Conservation (phyloP, 1,140 invertebrate genomes). For the Sitobion miscanthi region DNA sequence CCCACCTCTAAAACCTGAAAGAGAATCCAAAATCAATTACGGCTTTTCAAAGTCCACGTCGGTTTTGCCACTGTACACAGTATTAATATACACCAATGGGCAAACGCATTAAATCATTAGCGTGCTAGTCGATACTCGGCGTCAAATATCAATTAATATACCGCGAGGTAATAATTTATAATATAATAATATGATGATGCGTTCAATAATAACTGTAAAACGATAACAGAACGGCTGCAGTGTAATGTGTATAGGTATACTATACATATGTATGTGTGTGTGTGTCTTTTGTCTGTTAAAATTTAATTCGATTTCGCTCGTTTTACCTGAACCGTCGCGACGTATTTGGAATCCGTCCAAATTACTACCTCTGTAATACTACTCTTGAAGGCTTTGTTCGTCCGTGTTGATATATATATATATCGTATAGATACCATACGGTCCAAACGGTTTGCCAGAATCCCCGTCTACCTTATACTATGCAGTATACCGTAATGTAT, state of each 20-base stretch:
- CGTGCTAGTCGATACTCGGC: not conserved
- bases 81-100: not conserved
- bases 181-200: not conserved
- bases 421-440: not conserved
- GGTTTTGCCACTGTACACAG: not conserved
- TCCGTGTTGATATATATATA: not conserved
- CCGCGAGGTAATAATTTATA: not conserved
- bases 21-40: too few relatives aligned
- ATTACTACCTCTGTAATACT: not conserved
- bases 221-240: not conserved
- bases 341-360: constrained; percentile 25
- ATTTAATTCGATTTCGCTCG: constrained; percentile 19
- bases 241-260: not conserved
- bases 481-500: not conserved
- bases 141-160: not conserved
- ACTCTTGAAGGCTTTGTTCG: not conserved
- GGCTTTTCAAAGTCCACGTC: too few relatives aligned
- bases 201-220: not conserved
- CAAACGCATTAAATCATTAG: not conserved
- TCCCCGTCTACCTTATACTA: not conserved
- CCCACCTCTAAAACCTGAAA: too few relatives aligned
- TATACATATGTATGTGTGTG: not conserved
- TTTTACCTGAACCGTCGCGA: constrained; percentile 24
- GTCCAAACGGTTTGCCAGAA: constrained; percentile 2
- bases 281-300: not conserved